phyloP scores from a whole-genome alignment of 2,888 invertebrate genomes.

The Drosophila aldrichi region DNA sequence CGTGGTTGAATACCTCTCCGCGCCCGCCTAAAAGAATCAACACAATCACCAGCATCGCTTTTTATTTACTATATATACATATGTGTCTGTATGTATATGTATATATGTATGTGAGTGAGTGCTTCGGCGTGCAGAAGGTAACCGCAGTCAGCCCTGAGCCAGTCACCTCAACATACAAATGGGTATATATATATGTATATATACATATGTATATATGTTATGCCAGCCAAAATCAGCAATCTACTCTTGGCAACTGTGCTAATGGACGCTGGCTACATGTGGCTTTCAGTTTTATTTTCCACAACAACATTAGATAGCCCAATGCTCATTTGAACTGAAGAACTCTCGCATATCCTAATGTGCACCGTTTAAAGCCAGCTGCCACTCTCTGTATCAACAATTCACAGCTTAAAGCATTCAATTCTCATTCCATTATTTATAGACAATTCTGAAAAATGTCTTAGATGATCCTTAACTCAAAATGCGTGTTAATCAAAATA shows the following conservation, averaged over 20 bases:
- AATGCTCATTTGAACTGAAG: constrained; percentile 11
- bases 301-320: background rate
- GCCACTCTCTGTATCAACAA: background rate
- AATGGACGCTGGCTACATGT: constrained; percentile 30
- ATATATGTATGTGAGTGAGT: background rate
- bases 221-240: constrained; percentile 28
- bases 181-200: too few species aligned
- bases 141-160: constrained; percentile 1
- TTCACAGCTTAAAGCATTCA: background rate
- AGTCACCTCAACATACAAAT: constrained; percentile 11
- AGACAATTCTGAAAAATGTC: background rate
- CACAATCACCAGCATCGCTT: constrained; percentile 5
- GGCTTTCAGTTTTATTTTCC: constrained; percentile 44
- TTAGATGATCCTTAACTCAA: too few species aligned
- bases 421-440: background rate
- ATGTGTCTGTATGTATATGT: background rate
- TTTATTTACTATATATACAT: background rate
- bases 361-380: background rate
- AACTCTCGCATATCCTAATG: background rate
- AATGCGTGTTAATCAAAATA: too few species aligned
- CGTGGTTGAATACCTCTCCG: constrained; percentile 42
- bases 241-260: constrained; percentile 36
- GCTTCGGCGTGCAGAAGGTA: background rate
- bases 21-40: constrained; percentile 18
- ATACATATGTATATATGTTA: constrained; percentile 9